Evolutionary conservation across 2,888 invertebrate species (phyloP).

Genomic region (Spatulosminthurus flaviceps): DNA sequence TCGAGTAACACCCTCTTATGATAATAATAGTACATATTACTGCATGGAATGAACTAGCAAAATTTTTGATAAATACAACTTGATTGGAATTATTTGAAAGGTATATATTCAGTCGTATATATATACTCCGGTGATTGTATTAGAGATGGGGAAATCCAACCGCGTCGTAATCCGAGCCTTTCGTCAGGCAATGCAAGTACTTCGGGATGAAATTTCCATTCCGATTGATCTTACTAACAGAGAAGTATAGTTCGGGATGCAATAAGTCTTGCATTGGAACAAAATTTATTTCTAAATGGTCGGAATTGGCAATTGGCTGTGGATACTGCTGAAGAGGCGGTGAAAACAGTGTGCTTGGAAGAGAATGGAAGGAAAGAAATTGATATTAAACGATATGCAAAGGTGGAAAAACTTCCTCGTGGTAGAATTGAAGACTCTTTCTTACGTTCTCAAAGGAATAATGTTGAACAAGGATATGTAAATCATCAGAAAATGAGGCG

Average conservation of each 20-base stretch:
- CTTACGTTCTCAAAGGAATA: slow-evolving; percentile 88
- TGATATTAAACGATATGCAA: slow-evolving; percentile 97
- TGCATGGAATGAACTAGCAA: too few relatives aligned
- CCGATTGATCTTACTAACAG: slow-evolving; percentile 83
- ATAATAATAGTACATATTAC: too few relatives aligned
- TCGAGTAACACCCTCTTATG: too few relatives aligned
- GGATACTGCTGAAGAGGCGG: slow-evolving; percentile 94
- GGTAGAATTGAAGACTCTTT: slow-evolving; percentile 95
- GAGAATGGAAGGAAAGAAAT: slow-evolving; percentile 93
- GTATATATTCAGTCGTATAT: too few relatives aligned
- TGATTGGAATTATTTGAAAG: too few relatives aligned
- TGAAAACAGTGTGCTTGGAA: slow-evolving; percentile 86
- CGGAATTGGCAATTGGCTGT: slow-evolving; percentile 95
- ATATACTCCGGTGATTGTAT: too few relatives aligned
- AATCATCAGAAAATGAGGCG: slow-evolving; percentile 97
- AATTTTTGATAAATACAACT: too few relatives aligned
- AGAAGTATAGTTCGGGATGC: slow-evolving; percentile 85
- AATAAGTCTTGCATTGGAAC: slow-evolving; percentile 93
- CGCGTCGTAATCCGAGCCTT: slow-evolving; percentile 95
- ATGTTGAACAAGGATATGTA: slow-evolving; percentile 99
- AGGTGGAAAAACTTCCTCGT: slow-evolving; percentile 89
- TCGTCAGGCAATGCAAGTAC: slow-evolving; percentile 88
- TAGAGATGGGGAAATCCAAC: too few relatives aligned
- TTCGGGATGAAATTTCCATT: slow-evolving; percentile 75
- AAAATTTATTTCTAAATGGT: slow-evolving; percentile 96